These are phyloP conservation scores for Cepaea hortensis DNA, from an alignment of 2,888 invertebrate species.

Conservation along the genomic window DNA sequence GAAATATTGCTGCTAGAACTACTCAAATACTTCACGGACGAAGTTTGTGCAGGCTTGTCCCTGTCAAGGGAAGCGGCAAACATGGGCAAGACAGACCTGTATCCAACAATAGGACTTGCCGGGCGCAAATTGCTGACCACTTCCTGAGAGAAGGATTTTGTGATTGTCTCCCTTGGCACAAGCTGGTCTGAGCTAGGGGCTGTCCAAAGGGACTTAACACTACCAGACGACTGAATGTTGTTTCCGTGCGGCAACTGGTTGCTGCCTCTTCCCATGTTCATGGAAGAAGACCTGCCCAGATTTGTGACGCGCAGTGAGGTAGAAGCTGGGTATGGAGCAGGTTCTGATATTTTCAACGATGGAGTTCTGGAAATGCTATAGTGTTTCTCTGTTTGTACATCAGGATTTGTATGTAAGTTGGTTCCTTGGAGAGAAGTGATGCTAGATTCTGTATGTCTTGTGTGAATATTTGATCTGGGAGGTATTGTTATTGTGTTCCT, in stretches of 20 bases:
- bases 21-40: neutral
- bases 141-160: neutral
- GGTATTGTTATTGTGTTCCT: conserved; percentile 1
- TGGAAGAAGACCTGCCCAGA: conserved; percentile 38
- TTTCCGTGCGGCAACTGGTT: neutral
- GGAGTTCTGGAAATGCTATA: neutral
- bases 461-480: neutral
- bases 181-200: neutral
- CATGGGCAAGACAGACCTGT: conserved; percentile 25
- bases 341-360: neutral
- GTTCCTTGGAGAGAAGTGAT: neutral
- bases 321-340: neutral
- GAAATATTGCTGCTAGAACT: neutral
- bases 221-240: neutral
- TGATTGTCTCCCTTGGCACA: conserved; percentile 2
- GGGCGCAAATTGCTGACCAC: neutral
- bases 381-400: neutral
- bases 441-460: neutral
- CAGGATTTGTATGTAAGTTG: neutral
- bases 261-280: conserved; percentile 28
- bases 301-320: neutral
- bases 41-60: neutral
- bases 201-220: neutral
- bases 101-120: conserved; percentile 30
- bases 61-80: neutral